Evolutionary conservation across 2,113 vertebrate species (phyloP).

Genomic region (Tychaedon coryphoeus): DNA sequence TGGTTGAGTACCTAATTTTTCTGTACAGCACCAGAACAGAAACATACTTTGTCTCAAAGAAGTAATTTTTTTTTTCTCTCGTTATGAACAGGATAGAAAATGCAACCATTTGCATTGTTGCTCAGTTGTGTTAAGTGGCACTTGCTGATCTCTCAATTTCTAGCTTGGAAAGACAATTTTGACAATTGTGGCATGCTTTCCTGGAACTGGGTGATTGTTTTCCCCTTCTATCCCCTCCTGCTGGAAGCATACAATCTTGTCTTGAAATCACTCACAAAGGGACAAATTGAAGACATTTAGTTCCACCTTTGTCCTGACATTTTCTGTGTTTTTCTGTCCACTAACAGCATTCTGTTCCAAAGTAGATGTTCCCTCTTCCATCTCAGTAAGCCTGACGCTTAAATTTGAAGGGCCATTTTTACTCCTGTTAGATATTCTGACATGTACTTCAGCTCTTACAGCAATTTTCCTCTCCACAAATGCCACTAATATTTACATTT

Average conservation of each 20-base stretch:
- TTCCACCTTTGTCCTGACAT: constrained; percentile 24
- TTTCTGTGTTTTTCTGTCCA: constrained; percentile 9
- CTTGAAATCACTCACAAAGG: background rate
- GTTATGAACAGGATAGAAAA: background rate
- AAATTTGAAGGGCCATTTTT: constrained; percentile 38
- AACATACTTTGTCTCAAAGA: background rate
- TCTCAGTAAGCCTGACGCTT: constrained; percentile 12
- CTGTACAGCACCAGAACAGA: background rate
- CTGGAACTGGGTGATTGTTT: background rate
- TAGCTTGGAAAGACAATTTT: background rate
- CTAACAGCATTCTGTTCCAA: constrained; percentile 1
- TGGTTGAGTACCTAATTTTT: background rate
- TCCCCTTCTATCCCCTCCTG: background rate
- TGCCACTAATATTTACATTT: constrained; percentile 10
- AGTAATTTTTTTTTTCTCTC: background rate
- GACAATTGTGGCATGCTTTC: background rate
- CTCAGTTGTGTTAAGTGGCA: background rate
- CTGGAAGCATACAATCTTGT: background rate
- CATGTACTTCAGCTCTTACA: background rate
- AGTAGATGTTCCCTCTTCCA: constrained; percentile 32
- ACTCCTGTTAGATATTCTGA: constrained; percentile 28
- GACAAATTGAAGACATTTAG: constrained; percentile 9
- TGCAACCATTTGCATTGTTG: background rate
- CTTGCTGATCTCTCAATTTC: background rate
- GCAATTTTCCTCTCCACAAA: background rate